Base-by-base conservation (phyloP, 2,797 vertebrate species). In the Eupleurogrammus muticus region DNA sequence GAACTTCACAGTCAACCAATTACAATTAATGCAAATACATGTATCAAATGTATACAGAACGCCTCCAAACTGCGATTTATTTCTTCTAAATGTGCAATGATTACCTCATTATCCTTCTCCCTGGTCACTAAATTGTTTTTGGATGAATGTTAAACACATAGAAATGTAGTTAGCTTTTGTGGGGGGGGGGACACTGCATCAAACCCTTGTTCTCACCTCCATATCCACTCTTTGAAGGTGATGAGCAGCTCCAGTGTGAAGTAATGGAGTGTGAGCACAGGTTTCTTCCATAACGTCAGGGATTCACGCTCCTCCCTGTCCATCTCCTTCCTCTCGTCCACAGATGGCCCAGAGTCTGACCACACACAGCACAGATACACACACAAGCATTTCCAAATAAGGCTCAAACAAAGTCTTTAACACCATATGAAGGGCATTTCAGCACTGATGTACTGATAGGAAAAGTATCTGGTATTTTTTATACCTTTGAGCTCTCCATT, bases 271-370 rank as follows among this genome's bases (percentile, higher is more conserved):
- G 95, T 96, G 90, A 94, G 62, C 21, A 95, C 75, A 10, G 95
- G 96, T 76, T 94, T 94, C 90, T 81, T 96, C 96, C 96, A 97
- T 20, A 97, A 89, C 47, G 97, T 94, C 88, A 97, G 91, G 68
- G 80, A 86, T 70, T 93, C 93, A 19, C 93, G 92, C 87, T 95
- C 95, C 80, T 96, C 93, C 24, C 70, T 77, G 51, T 96, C 95
- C 80, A 76, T 84, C 86, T 76, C 89, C 83, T 93, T 95, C 89
- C 85, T 89, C 77, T 96, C 94, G n/a, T 86, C 93, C 79, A 87
- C 2, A 20, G 90, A 90, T 58, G 85, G 87, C 54, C 90, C 80
- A 0, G 50, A 36, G 61, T 94, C 96, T 95, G 81, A 64, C 10
- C n/a, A 14, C 28, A 57, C 17, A 66, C 57, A 10, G 50, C 11